Evolutionary conservation across 2,888 invertebrate genomes (phyloP).

Genomic region (Hypselothyrea guttata): DNA sequence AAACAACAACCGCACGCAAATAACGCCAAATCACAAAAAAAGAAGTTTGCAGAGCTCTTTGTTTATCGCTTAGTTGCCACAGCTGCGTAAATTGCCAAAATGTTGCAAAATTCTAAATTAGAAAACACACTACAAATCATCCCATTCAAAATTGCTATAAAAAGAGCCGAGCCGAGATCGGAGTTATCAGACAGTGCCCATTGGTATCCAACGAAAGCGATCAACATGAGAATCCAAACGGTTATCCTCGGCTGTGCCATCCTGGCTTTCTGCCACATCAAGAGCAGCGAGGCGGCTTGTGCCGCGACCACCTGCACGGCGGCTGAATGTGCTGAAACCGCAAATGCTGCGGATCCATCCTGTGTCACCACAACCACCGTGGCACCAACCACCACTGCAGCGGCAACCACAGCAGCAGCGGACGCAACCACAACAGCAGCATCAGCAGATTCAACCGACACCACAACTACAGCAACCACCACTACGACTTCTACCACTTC

Average conservation of each 20-base stretch:
- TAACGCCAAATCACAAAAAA: too few relatives aligned
- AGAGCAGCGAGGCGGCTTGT: slow-evolving; percentile 4
- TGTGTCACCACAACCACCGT: slow-evolving; percentile 4
- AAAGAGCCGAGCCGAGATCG: neutral
- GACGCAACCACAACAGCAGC: neutral
- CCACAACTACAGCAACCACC: too few relatives aligned
- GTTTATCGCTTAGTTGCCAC: too few relatives aligned
- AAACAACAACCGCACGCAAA: too few relatives aligned
- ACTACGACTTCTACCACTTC: too few relatives aligned
- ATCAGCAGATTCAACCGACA: too few relatives aligned
- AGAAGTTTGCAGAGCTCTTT: too few relatives aligned
- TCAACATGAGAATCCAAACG: slow-evolving; percentile 18
- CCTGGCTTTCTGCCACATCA: neutral
- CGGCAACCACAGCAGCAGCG: neutral
- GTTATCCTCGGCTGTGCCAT: slow-evolving; percentile 12
- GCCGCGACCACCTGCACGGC: slow-evolving; percentile 4
- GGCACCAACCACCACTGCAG: neutral
- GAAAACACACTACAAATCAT: neutral
- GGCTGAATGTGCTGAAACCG: slow-evolving; percentile 1
- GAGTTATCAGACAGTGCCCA: neutral
- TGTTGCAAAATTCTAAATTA: too few relatives aligned
- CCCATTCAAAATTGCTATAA: slow-evolving; percentile 6
- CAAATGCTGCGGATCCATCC: neutral
- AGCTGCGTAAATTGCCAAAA: too few relatives aligned
- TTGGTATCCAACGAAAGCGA: neutral